phyloP scores from a whole-genome alignment of 2,113 vertebrate genomes.

The Oxygymnocypris stewartii region DNA sequence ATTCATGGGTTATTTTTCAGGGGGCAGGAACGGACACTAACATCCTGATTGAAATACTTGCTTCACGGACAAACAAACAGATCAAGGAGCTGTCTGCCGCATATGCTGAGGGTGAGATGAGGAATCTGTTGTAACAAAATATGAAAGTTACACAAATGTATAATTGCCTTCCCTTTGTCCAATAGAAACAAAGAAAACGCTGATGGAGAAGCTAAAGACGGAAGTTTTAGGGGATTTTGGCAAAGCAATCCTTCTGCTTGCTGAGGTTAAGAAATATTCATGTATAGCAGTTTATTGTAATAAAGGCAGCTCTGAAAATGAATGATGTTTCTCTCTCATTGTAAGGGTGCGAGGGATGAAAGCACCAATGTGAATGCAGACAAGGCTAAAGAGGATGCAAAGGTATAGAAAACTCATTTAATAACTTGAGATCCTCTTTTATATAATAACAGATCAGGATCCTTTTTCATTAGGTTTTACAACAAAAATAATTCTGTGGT shows the following conservation, averaged over 20 bases:
- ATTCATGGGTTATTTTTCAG: conserved; percentile 61
- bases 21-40: conserved; percentile 72
- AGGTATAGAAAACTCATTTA: conserved; percentile 59
- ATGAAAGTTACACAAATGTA: not conserved
- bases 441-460: not conserved
- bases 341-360: conserved; percentile 70
- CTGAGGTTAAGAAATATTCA: conserved; percentile 67
- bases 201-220: conserved; percentile 65
- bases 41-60: conserved; percentile 78
- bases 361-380: conserved; percentile 60
- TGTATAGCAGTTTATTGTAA: not conserved
- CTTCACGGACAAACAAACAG: conserved; percentile 76
- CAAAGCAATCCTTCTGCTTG: conserved; percentile 74
- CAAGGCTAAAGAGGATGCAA: conserved; percentile 71
- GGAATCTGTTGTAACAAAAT: not conserved
- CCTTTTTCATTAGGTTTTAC: not conserved
- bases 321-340: conserved; percentile 10
- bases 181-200: conserved; percentile 72
- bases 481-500: not conserved
- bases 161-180: conserved; percentile 34
- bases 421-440: no score
- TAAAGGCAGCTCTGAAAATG: not conserved
- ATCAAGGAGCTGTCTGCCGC: conserved; percentile 72
- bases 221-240: conserved; percentile 77
- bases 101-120: conserved; percentile 56